Conservation (phyloP, 2,888 invertebrate genomes). For the Ephialtes manifestator region DNA sequence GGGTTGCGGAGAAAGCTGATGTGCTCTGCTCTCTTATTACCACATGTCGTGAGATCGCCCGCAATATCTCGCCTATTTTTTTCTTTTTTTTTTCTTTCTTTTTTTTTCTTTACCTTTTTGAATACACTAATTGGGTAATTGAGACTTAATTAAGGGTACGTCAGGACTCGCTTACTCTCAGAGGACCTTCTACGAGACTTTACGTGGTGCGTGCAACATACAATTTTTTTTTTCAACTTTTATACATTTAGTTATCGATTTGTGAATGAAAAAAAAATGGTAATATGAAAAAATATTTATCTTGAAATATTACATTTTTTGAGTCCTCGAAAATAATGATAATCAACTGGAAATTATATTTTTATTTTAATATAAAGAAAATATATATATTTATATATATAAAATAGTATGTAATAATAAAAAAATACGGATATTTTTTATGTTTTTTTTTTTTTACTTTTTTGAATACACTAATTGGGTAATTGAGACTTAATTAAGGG, state of each 20-base stretch:
- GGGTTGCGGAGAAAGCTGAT: constrained; percentile 79
- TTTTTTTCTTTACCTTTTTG: constrained; percentile 53
- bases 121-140: constrained; percentile 81
- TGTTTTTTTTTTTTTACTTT: constrained; percentile 28
- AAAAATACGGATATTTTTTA: too few relatives aligned
- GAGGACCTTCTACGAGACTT: neutral
- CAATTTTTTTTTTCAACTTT: neutral
- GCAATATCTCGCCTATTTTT: constrained; percentile 72
- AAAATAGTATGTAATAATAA: too few relatives aligned
- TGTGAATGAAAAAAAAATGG: too few relatives aligned
- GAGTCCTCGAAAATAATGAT: too few relatives aligned
- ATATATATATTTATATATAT: too few relatives aligned
- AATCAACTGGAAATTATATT: too few relatives aligned
- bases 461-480: constrained; percentile 80
- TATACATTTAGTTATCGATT: too few relatives aligned
- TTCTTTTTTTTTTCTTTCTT: constrained; percentile 60
- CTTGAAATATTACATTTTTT: too few relatives aligned
- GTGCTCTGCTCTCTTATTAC: constrained; percentile 76
- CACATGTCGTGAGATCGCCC: constrained; percentile 82
- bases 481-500: constrained; percentile 81
- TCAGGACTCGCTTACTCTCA: neutral
- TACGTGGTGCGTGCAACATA: neutral
- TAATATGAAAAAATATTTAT: too few relatives aligned
- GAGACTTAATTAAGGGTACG: constrained; percentile 78
- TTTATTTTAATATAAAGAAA: too few relatives aligned